Conservation (phyloP, 2,888 invertebrate genomes). For the Bembecia ichneumoniformis region DNA sequence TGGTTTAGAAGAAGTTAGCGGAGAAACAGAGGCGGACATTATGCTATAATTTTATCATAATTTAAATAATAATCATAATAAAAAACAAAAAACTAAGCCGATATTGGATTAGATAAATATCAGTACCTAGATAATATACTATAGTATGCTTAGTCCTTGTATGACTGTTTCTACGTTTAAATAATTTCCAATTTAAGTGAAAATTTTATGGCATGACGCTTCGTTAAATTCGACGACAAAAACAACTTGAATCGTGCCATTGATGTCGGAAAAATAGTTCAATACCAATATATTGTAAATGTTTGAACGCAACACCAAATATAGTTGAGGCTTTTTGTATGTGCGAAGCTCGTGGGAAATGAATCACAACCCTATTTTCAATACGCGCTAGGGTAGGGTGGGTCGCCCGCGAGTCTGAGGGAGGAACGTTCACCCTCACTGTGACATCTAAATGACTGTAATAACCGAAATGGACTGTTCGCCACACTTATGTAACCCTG, state of each 20-base stretch:
- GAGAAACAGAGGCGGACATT: no score
- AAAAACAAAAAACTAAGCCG: no score
- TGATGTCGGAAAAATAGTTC: neutral
- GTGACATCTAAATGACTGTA: constrained; percentile 57
- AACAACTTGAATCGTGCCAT: neutral
- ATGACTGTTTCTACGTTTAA: no score
- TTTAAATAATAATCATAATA: no score
- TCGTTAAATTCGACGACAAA: neutral
- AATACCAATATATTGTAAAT: neutral
- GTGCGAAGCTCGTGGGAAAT: constrained; percentile 61
- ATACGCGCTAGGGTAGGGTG: constrained; percentile 50
- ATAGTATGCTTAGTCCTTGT: no score
- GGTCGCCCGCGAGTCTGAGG: constrained; percentile 34
- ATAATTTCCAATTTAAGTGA: no score
- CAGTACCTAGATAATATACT: no score
- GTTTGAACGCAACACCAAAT: constrained; percentile 14
- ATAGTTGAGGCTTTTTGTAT: constrained; percentile 43
- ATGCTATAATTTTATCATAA: no score
- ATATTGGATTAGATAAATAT: no score
- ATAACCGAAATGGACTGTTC: constrained; percentile 54
- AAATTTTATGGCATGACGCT: no score
- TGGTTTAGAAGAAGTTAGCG: no score
- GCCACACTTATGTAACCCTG: constrained; percentile 19
- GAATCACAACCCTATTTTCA: constrained; percentile 70
- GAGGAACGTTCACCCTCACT: constrained; percentile 51